These are phyloP conservation scores for Drosophila saltans DNA, from an alignment of 1,140 invertebrate genomes.

Conservation along the genomic window DNA sequence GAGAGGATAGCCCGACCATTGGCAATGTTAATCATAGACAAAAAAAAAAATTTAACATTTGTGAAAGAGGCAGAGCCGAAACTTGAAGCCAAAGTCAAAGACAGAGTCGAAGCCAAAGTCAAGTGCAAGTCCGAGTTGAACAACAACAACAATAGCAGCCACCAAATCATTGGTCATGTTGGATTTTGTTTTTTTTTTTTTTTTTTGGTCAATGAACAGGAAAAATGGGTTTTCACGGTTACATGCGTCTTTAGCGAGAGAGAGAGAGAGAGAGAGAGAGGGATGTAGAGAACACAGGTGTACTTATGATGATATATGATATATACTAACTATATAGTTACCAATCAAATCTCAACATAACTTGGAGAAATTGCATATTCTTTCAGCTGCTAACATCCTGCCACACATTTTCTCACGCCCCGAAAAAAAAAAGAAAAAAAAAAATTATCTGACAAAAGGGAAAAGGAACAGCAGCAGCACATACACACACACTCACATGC, in stretches of 20 bases:
- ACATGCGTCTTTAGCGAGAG: constrained; percentile 61
- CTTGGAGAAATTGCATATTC: constrained; percentile 11
- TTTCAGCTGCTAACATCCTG: constrained; percentile 16
- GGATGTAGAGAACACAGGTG: constrained; percentile 16
- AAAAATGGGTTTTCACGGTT: constrained; percentile 80
- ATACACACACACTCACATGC: neutral
- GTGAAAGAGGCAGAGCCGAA: neutral
- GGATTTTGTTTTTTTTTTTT: constrained; percentile 4
- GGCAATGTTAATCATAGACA: constrained; percentile 68
- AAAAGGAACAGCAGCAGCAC: neutral
- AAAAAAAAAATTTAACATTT: constrained; percentile 38
- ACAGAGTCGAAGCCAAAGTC: neutral
- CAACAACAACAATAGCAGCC: neutral
- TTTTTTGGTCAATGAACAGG: constrained; percentile 76
- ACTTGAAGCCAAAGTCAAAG: neutral
- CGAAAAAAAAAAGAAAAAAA: neutral
- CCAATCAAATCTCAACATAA: constrained; percentile 13
- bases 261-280: neutral
- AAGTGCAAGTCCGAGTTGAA: constrained; percentile 3
- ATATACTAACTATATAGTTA: constrained; percentile 11
- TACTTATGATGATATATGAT: constrained; percentile 21
- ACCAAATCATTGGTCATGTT: constrained; percentile 3
- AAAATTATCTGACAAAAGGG: neutral
- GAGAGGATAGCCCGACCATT: constrained; percentile 25
- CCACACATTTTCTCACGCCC: constrained; percentile 12